Conservation (phyloP, 2,113 vertebrate species). For the Tamias sibiricus region DNA sequence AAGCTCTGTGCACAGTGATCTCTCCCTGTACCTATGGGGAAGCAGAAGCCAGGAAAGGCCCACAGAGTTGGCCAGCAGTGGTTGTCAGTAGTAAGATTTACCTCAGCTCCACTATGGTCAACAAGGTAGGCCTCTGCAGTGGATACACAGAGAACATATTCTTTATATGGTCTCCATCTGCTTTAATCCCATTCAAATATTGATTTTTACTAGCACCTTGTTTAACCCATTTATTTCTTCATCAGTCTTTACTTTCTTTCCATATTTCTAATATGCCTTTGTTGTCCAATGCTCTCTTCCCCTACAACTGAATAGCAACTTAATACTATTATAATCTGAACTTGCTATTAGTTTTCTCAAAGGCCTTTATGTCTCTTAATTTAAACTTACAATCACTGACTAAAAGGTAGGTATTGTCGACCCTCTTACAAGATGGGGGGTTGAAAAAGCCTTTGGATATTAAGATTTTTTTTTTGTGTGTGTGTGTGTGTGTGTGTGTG, state of each 20-base stretch:
- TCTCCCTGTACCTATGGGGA: background rate
- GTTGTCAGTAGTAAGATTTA: fast-evolving
- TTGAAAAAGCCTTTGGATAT: background rate
- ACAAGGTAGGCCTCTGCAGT: background rate
- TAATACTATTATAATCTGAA: background rate
- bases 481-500: too few species aligned
- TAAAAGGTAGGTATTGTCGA: background rate
- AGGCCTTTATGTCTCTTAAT: background rate
- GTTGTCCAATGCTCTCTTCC: background rate
- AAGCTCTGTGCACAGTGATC: background rate
- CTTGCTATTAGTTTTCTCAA: background rate
- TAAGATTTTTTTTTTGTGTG: background rate
- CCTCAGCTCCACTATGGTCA: background rate
- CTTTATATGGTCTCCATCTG: background rate
- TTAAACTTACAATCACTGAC: background rate
- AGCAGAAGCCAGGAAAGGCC: background rate
- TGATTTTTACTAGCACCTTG: background rate
- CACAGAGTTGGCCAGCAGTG: too few species aligned
- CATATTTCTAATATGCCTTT: background rate
- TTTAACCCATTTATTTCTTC: background rate
- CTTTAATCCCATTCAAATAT: background rate
- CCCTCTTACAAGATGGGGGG: background rate
- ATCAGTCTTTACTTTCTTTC: background rate
- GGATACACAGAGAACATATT: background rate
- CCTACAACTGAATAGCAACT: background rate